phyloP scores from a whole-genome alignment of 2,797 vertebrate species.

The Chromobotia macracanthus region DNA sequence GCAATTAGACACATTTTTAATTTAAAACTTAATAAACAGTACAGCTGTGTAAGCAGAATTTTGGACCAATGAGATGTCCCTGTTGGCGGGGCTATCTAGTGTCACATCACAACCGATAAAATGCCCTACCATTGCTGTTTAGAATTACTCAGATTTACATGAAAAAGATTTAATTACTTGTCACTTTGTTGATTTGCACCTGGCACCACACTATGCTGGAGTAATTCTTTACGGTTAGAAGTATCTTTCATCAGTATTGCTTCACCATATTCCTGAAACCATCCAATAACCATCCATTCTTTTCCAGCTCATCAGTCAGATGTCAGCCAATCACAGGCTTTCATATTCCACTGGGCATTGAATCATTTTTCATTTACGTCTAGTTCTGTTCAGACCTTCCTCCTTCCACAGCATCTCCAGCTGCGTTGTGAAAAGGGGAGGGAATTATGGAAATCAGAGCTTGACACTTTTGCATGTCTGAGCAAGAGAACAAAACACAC shows the following conservation, averaged over 20 bases:
- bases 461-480: conserved; percentile 56
- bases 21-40: not conserved
- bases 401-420: not conserved
- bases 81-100: not conserved
- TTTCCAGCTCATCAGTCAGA: not conserved
- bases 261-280: not conserved
- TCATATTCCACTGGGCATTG: conserved; percentile 9
- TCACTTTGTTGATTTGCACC: not conserved
- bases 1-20: not conserved
- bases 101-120: not conserved
- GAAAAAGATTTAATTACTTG: not conserved
- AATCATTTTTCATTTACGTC: conserved; percentile 10
- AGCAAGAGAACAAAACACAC: conserved; percentile 47
- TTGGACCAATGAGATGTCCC: not conserved
- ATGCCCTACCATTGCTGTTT: not conserved
- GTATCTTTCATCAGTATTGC: no score
- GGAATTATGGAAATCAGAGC: conserved; percentile 41
- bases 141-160: not conserved
- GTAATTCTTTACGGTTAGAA: not conserved
- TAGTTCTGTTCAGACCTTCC: conserved; percentile 11
- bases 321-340: not conserved
- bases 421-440: conserved; percentile 13
- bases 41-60: not conserved
- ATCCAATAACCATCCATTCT: not conserved
- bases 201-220: not conserved